phyloP scores from a whole-genome alignment of 2,888 invertebrate species.

The Halictus quadricinctus region DNA sequence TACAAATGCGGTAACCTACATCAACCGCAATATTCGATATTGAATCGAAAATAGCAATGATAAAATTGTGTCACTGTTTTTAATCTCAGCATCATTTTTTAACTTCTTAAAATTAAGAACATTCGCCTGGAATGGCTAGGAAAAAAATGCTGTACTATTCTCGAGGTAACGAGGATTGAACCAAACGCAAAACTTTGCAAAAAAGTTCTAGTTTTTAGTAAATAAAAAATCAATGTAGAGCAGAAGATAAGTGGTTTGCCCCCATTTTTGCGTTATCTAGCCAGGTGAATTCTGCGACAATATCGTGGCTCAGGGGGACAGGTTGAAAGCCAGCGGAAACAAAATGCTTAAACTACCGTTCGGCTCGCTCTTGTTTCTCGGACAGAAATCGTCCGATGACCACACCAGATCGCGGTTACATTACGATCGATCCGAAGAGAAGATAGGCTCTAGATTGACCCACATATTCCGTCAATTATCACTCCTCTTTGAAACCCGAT shows the following conservation, averaged over 20 bases:
- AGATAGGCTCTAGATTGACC: slow-evolving; percentile 18
- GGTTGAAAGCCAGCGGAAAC: slow-evolving; percentile 48
- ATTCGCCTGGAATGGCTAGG: neutral
- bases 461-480: slow-evolving; percentile 36
- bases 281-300: slow-evolving; percentile 2
- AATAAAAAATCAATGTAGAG: neutral
- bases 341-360: slow-evolving; percentile 51
- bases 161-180: neutral
- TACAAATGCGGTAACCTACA: neutral
- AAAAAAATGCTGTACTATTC: neutral
- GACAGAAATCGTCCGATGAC: slow-evolving; percentile 22
- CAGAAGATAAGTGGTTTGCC: neutral
- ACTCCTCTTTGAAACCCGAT: slow-evolving; percentile 30
- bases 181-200: neutral
- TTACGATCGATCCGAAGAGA: neutral
- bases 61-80: neutral
- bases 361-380: slow-evolving; percentile 35
- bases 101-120: neutral
- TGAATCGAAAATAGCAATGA: too few species aligned
- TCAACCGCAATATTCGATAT: neutral
- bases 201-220: neutral
- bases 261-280: neutral
- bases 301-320: slow-evolving; percentile 7
- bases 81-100: neutral
- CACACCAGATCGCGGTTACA: neutral